Percentiles rank a stretch among this genome's conserved stretches.
These are phyloP conservation scores for Eupithecia abbreviata DNA, from an alignment of 2,888 invertebrate genomes.

Conservation along the genomic window DNA sequence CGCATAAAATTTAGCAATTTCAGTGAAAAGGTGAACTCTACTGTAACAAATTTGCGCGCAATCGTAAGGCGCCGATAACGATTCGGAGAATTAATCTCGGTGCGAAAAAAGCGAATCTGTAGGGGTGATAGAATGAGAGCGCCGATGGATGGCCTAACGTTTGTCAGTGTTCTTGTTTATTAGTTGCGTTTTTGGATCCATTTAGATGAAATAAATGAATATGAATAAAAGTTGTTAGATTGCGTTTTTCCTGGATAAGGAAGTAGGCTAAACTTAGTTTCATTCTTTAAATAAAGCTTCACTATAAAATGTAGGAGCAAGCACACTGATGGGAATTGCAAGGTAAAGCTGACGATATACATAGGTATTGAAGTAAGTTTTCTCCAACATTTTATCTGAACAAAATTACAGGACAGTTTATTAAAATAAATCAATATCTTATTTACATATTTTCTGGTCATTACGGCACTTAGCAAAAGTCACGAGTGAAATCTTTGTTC, in stretches of 20 bases:
- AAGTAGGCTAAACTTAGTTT: not conserved
- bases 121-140: constrained; percentile 60
- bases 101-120: constrained; percentile 66
- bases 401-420: not conserved
- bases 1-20: constrained; percentile 81
- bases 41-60: constrained; percentile 81
- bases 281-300: not conserved
- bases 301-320: not conserved
- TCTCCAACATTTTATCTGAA: not conserved
- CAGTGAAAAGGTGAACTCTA: constrained; percentile 81
- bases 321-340: not conserved
- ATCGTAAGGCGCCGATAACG: constrained; percentile 81
- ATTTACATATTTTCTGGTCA: constrained; percentile 64
- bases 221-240: not conserved
- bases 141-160: constrained; percentile 61
- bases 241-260: not conserved
- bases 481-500: constrained; percentile 80
- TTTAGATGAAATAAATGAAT: constrained; percentile 47
- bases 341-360: not conserved
- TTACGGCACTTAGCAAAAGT: constrained; percentile 78
- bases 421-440: constrained; percentile 32
- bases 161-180: constrained; percentile 63
- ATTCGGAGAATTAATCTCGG: constrained; percentile 79
- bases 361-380: not conserved
- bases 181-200: constrained; percentile 52